A percentile compares a stretch with the other conserved stretches of the same genome.
phyloP scores from a whole-genome alignment of 2,797 vertebrate species.

The Chiloscyllium punctatum region DNA sequence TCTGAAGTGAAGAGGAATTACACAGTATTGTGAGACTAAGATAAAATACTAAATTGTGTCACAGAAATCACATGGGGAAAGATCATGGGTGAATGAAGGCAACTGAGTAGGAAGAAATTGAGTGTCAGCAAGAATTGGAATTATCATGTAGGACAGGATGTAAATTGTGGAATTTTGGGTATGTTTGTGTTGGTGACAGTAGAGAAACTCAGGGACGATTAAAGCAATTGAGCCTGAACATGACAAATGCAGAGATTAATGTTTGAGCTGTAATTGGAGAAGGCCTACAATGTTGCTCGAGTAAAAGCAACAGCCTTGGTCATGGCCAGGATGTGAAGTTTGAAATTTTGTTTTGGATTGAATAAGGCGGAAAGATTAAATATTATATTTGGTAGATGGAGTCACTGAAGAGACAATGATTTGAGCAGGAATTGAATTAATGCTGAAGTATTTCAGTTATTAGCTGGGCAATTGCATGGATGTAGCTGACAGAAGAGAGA shows the following conservation, averaged over 20 bases:
- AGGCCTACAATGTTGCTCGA: background rate
- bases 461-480: background rate
- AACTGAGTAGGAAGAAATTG: background rate
- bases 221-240: background rate
- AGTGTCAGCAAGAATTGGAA: background rate
- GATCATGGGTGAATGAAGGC: background rate
- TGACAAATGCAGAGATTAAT: background rate
- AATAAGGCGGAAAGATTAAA: background rate
- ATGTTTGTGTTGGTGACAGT: background rate
- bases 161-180: background rate
- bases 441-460: background rate
- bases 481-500: background rate
- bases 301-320: background rate
- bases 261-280: background rate
- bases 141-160: background rate
- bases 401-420: background rate
- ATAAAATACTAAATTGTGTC: background rate
- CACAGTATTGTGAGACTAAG: no score
- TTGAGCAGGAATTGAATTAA: background rate
- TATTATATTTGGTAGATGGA: background rate
- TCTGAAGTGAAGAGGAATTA: background rate
- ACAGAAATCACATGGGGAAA: background rate
- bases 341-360: background rate
- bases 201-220: background rate
- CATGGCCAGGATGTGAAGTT: background rate